Base-by-base conservation (phyloP, 2,113 vertebrate species). In the Syngnathus typhle region DNA sequence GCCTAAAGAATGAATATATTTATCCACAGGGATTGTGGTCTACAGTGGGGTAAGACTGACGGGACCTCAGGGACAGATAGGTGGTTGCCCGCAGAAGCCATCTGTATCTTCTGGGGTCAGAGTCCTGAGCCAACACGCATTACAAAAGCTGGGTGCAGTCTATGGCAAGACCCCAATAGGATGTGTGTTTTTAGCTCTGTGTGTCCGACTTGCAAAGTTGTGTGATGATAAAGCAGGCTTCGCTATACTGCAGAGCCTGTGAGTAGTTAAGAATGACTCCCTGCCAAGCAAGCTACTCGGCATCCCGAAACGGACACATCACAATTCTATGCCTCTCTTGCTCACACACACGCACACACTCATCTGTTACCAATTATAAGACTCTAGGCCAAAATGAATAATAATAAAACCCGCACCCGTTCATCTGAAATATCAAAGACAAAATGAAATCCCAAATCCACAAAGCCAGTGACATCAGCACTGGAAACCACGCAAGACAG, bases 351-450 rank as follows among this genome's bases (percentile, higher is more conserved):
- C 51, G 5, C 16, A 49, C 47, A 79, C 64, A 77, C 73, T 63
- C 36, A 67, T 85, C 85, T 90, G 90, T 75, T 81, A 88, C 82
- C 88, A 86, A 91, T 92, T 90, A 91, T 76, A 78, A 81, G 81
- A 79, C 75, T 87, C 75, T 76, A 70, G 81, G 75, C 82, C 80
- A 81, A 84, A 86, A 81, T 84, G 82, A 89, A 84, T 88, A 87
- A 90, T 86, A 83, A 84, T 74, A 80, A 71, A 67, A 73, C 72
- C 81, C 67, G 74, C 84, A 80, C 76, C 79, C 69, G 61, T 82
- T 74, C 51, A 43, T 71, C 77, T 84, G 54, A 84, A 90, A 89
- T 84, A 86, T 80, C 90, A 90, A 82, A 88, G 80, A 80, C 78
- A 65, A 83, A 87, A 85, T 83, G 41, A 75, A 79, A 87, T 83